A percentile compares a stretch with the other conserved stretches of the same genome.
Evolutionary conservation across 2,113 vertebrate species (phyloP).

Genomic region (Paraplagusia blochii): DNA sequence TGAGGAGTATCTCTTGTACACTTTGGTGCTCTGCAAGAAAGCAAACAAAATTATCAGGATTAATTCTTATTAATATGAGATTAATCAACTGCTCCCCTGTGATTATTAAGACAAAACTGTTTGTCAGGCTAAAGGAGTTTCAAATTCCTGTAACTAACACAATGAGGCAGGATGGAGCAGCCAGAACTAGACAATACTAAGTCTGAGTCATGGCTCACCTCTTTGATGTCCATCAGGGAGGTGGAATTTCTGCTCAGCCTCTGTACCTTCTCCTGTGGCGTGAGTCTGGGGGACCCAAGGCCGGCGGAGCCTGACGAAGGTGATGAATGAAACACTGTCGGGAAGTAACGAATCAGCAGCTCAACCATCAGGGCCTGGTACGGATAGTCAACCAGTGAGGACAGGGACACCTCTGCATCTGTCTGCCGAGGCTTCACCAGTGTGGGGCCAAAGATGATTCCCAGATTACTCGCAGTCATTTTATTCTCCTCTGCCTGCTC

Average conservation of each 20-base stretch:
- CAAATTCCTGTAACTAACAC: neutral
- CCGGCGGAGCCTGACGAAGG: conserved; percentile 50
- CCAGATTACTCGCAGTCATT: conserved; percentile 95
- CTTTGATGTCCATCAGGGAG: conserved; percentile 82
- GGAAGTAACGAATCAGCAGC: conserved; percentile 85
- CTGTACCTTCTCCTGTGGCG: conserved; percentile 77
- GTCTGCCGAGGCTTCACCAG: conserved; percentile 88
- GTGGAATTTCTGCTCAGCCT: conserved; percentile 78
- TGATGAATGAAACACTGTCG: conserved; percentile 81
- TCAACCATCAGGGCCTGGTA: conserved; percentile 91
- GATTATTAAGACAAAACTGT: too few species aligned
- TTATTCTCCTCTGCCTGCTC: conserved; percentile 94
- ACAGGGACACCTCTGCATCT: conserved; percentile 89
- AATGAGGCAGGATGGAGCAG: neutral
- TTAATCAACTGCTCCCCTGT: too few species aligned
- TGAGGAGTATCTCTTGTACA: conserved; percentile 72
- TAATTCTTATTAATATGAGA: too few species aligned
- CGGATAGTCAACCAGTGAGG: conserved; percentile 93
- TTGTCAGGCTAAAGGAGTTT: too few species aligned
- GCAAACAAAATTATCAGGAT: neutral
- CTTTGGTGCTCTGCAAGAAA: conserved; percentile 63
- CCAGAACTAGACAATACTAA: neutral
- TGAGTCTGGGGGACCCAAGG: conserved; percentile 61
- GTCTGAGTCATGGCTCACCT: conserved; percentile 70
- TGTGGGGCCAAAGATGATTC: conserved; percentile 95